Evolutionary conservation across 2,797 vertebrate species (phyloP).

Genomic region (Halcyon smyrnensis): DNA sequence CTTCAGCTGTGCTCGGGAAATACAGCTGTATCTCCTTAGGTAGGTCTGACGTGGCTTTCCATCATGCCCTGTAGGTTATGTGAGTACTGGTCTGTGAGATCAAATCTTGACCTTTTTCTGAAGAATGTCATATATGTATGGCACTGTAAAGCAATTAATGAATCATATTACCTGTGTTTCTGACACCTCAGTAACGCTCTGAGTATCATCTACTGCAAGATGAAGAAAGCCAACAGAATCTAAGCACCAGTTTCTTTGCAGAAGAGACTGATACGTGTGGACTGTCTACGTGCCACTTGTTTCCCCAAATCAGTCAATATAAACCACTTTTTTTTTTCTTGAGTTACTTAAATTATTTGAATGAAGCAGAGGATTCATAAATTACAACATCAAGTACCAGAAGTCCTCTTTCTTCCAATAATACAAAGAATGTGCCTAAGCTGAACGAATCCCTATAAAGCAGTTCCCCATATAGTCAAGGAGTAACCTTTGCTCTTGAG

Average conservation of each 20-base stretch:
- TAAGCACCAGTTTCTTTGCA: background rate
- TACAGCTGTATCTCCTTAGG: background rate
- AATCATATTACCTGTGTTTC: background rate
- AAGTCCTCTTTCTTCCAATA: background rate
- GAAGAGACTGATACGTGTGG: background rate
- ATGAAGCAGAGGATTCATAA: background rate
- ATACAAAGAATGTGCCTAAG: background rate
- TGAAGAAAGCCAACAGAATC: background rate
- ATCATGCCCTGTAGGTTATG: background rate
- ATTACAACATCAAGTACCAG: background rate
- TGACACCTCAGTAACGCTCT: background rate
- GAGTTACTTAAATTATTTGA: background rate
- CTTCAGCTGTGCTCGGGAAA: background rate
- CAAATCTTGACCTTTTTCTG: background rate
- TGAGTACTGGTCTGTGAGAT: background rate
- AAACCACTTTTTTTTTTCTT: background rate
- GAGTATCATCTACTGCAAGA: background rate
- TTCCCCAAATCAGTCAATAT: background rate
- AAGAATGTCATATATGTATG: background rate
- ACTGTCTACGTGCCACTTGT: background rate
- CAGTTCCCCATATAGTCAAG: background rate
- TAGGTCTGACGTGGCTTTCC: fast-evolving
- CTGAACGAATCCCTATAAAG: background rate
- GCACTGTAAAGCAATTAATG: background rate
- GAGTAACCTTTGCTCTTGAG: background rate